Percentiles rank a stretch among this genome's conserved stretches.
Evolutionary conservation across 2,888 invertebrate species (phyloP).

Genomic region (Seira musarum): DNA sequence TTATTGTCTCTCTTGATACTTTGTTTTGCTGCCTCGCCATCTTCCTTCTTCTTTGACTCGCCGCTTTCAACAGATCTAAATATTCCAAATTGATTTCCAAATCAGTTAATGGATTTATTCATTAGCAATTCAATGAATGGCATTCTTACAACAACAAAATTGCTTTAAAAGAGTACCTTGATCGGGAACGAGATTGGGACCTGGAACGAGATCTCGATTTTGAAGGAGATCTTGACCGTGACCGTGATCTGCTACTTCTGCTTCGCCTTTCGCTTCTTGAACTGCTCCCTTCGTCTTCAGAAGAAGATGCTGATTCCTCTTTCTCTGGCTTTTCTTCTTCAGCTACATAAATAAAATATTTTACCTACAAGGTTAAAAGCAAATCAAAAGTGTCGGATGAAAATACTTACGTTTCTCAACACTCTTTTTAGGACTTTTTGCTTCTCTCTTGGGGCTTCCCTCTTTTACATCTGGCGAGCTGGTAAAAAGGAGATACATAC

Average conservation of each 20-base stretch:
- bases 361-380: not conserved
- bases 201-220: constrained; percentile 19
- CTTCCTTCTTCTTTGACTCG: constrained; percentile 19
- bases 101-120: not conserved
- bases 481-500: too few species aligned
- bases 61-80: constrained; percentile 25
- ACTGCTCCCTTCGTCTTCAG: constrained; percentile 20
- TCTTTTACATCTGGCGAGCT: not conserved
- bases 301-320: constrained; percentile 18
- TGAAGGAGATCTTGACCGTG: constrained; percentile 13
- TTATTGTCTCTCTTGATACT: constrained; percentile 34
- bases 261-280: constrained; percentile 22
- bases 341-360: not conserved
- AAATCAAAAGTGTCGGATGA: not conserved
- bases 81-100: not conserved
- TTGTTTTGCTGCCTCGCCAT: constrained; percentile 14
- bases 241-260: constrained; percentile 14
- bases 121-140: not conserved
- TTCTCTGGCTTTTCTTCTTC: not conserved
- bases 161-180: constrained; percentile 11
- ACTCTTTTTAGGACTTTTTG: not conserved
- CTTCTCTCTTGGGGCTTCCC: not conserved
- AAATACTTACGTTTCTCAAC: constrained; percentile 3
- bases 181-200: constrained; percentile 14
- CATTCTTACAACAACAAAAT: too few species aligned